Base-by-base conservation (phyloP, 2,797 vertebrate genomes). In the Leptatherina wallacei region DNA sequence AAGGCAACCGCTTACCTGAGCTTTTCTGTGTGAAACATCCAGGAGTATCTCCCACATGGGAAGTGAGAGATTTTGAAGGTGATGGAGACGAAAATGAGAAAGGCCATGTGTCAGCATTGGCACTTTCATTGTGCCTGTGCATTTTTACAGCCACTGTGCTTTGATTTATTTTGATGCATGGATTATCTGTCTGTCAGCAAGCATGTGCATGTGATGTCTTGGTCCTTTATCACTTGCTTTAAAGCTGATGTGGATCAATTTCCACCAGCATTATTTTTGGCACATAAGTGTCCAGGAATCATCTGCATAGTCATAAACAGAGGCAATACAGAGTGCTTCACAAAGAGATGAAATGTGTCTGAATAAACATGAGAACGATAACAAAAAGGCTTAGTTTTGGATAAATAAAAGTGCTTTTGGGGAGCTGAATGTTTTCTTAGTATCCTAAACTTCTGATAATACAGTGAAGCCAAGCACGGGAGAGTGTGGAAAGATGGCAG, bases 91-190 rank as follows among this genome's bases (percentile, higher is more conserved):
- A 32, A 64, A 44, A 47, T 71, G 38, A 63, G 24, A 36, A 47
- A 42, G 29, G 38, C 0, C 18, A 0, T 1, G 13, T 65, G 0
- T 59, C 42, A 40, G 12, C 40, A 22, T 20, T 0, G n/a, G 29
- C 51, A 47, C 49, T 55, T 51, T 55, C 29, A 44, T 33, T 38
- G 18, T 60, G 22, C 49, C 11, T 52, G 12, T 69, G 24, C 11
- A 51, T 38, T 38, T 69, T 40, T 54, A 61, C 0, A 0, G 38
- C 24, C 4, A 29, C 2, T 12, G 16, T 62, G 44, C 32, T 69
- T 77, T 27, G 2, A 44, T 65, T 20, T 32, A 16, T 13, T 58
- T 52, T 22, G 12, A 38, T 30, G 13, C 10, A 29, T 27, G 52
- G 61, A 52, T 69, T n/a, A 73, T n/a, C 30, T 66, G n/a, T 47